These are phyloP conservation scores for Pachydiplax longipennis DNA, from an alignment of 2,888 invertebrate species.

Conservation along the genomic window DNA sequence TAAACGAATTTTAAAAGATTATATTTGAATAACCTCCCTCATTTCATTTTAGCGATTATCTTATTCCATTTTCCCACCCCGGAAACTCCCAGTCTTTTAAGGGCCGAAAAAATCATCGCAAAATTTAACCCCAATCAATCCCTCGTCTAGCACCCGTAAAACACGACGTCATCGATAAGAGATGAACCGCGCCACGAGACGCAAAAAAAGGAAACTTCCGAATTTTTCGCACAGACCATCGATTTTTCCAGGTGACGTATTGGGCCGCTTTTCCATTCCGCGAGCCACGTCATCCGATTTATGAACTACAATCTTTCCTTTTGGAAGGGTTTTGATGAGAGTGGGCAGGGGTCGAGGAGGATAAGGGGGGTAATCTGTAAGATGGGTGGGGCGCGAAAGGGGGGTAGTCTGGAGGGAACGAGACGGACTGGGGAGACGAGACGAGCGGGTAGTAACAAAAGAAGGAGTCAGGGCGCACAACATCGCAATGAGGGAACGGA, in stretches of 20 bases:
- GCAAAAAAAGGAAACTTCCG: no score
- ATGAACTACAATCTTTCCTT: background rate
- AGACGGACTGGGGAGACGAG: background rate
- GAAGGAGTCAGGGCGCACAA: background rate
- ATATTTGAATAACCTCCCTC: no score
- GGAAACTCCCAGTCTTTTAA: no score
- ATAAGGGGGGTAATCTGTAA: background rate
- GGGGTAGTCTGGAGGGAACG: constrained; percentile 26
- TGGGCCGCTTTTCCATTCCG: background rate
- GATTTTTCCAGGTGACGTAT: background rate
- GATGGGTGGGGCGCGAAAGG: background rate
- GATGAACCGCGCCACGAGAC: no score
- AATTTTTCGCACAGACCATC: background rate
- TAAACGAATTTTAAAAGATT: no score
- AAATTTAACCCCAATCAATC: no score
- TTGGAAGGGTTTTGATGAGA: background rate
- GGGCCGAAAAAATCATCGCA: no score
- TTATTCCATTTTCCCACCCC: no score
- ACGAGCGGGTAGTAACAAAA: background rate
- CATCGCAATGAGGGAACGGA: background rate
- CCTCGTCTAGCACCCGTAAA: no score
- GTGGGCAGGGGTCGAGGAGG: background rate
- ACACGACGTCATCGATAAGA: no score
- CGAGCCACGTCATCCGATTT: background rate
- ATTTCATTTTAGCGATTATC: no score